A percentile compares a stretch with the other conserved stretches of the same genome.
phyloP scores from a whole-genome alignment of 2,113 vertebrate species.

The Polypterus bichir region DNA sequence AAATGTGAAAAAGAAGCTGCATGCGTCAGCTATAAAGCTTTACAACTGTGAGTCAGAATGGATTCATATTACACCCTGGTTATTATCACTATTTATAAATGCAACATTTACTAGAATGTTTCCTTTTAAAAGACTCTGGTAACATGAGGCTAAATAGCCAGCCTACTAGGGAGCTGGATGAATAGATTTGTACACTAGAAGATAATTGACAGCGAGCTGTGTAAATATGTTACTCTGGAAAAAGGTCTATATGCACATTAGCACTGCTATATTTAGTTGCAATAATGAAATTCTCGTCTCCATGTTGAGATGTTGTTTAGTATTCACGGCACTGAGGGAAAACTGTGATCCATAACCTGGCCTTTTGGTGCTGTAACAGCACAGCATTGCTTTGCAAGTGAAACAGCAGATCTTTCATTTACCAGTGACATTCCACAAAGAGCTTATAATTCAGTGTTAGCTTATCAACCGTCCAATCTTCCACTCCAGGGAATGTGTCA shows the following conservation, averaged over 20 bases:
- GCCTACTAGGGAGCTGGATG: not conserved
- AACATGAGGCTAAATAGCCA: not conserved
- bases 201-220: not conserved
- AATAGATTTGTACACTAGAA: not conserved
- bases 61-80: no score
- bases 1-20: no score
- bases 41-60: no score
- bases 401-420: conserved; percentile 55
- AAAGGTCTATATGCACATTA: not conserved
- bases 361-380: conserved; percentile 39
- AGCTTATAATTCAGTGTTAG: conserved; percentile 67
- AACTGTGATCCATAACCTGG: conserved; percentile 35
- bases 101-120: no score
- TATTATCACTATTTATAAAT: no score
- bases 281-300: conserved; percentile 1
- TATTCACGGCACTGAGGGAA: conserved; percentile 35
- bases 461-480: conserved; percentile 60
- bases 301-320: conserved; percentile 17
- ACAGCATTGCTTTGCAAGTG: conserved; percentile 45
- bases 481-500: conserved; percentile 59
- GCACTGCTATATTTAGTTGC: not conserved
- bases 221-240: not conserved
- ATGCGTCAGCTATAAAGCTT: no score
- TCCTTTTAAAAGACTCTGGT: not conserved
- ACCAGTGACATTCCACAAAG: conserved; percentile 50